Evolutionary conservation across 2,113 vertebrate species (phyloP), one percentile per base, ranked within the genome.

Genomic region (Chamaetylas fuelleborni): DNA sequence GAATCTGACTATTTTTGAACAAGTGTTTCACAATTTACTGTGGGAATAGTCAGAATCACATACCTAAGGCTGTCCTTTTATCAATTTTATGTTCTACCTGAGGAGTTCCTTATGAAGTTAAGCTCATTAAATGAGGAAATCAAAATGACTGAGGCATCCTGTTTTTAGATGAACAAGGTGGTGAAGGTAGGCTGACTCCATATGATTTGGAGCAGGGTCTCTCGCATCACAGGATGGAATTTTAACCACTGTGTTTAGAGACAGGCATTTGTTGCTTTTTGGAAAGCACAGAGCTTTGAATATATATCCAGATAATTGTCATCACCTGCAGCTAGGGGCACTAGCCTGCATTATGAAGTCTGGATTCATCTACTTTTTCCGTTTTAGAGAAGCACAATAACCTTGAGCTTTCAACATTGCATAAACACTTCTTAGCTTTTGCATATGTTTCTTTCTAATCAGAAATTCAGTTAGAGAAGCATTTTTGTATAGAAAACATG

Each of bases 381-480:
- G 25, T n/a, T 33, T 77, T 47, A 81, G 34, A 65, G 10, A 48
- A 60, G 23, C 10, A 76, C 34, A 89, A 72, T 38, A 53, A 53
- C 54, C 20, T 26, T 62, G 36, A 57, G 8, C 16, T 42, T 91
- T 24, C 28, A 18, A 33, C 5, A 43, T 34, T 0, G 0, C 4
- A 14, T 48, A 38, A 74, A 64, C 15, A 11, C 43, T 16, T 57
- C 20, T 18, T 53, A 38, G 24, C 12, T 17, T 61, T 19, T 51
- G 4, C 1, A 4, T 23, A 19, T 11, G 8, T 56, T 58, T 78
- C 12, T 65, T 69, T 73, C 48, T 38, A 72, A 69, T 81, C 5
- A 56, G 29, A 77, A 92, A 69, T 64, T 74, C 11, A 47, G 13
- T 40, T 28, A 70, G 31, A 92, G 23, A 45, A 81, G 26, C 8